phyloP scores from a whole-genome alignment of 2,113 vertebrate species.

The Alouatta palliata region DNA sequence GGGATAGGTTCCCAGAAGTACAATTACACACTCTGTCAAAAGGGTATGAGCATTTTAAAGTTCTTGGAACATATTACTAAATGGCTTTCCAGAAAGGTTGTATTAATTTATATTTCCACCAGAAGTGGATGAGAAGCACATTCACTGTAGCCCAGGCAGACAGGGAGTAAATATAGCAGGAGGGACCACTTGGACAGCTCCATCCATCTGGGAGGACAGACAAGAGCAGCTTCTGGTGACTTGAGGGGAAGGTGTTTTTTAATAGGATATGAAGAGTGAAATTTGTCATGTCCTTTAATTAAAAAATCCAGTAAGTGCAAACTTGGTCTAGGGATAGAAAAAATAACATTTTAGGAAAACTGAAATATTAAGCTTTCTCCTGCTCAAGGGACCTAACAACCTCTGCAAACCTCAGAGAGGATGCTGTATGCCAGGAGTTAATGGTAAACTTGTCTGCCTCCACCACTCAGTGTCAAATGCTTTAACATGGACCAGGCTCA shows the following conservation, averaged over 20 bases:
- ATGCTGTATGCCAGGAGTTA: not conserved
- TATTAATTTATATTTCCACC: slow-evolving; percentile 25
- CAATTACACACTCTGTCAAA: slow-evolving; percentile 39
- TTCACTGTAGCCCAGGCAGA: not conserved
- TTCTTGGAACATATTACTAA: slow-evolving; percentile 51
- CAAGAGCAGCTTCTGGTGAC: not conserved
- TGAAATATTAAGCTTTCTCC: slow-evolving; percentile 23
- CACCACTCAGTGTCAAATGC: slow-evolving; percentile 45
- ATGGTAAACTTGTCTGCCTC: slow-evolving; percentile 53
- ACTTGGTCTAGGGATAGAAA: not conserved
- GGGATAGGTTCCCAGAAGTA: slow-evolving; percentile 37
- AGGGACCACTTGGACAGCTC: not conserved
- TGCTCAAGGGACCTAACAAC: not conserved
- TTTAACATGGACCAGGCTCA: not conserved
- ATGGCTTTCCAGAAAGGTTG: slow-evolving; percentile 53
- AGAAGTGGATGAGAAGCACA: not conserved
- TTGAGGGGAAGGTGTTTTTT: slow-evolving; percentile 5
- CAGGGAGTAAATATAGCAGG: not conserved
- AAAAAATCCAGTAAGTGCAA: slow-evolving; percentile 34
- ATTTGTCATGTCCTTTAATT: slow-evolving; percentile 53
- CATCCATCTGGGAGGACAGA: not conserved
- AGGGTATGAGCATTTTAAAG: slow-evolving; percentile 32
- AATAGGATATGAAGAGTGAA: slow-evolving; percentile 51
- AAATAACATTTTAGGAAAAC: not conserved
- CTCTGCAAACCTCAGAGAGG: not conserved